Percentiles rank a stretch among this genome's conserved stretches.
Conservation (phyloP, 2,888 invertebrate genomes). For the Arrhopalites spinosus region DNA sequence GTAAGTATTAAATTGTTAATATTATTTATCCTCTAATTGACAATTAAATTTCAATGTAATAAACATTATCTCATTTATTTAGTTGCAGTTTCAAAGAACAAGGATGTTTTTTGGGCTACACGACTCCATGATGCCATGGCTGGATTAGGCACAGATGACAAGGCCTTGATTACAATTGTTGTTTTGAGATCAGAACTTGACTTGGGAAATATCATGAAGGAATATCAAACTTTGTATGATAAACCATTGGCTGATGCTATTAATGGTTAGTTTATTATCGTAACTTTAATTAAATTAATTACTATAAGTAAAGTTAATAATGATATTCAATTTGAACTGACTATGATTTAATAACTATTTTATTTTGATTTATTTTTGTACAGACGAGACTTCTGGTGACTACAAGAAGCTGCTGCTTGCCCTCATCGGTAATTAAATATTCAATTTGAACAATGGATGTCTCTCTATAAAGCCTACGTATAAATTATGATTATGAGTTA, state of each 20-base stretch:
- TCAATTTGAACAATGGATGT: background rate
- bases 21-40: background rate
- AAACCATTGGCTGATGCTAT: constrained; percentile 71
- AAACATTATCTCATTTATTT: constrained; percentile 7
- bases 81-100: constrained; percentile 57
- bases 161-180: constrained; percentile 74
- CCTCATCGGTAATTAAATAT: constrained; percentile 37
- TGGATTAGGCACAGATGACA: constrained; percentile 76
- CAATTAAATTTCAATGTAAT: background rate
- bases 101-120: constrained; percentile 71
- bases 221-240: constrained; percentile 73
- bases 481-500: background rate
- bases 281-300: no score
- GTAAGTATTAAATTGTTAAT: constrained; percentile 41
- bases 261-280: constrained; percentile 13
- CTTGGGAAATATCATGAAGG: constrained; percentile 70
- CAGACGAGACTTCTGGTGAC: constrained; percentile 52
- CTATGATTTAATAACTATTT: no score
- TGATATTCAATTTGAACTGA: no score
- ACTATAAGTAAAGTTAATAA: no score
- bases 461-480: background rate
- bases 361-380: no score
- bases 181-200: constrained; percentile 74
- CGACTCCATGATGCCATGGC: constrained; percentile 75
- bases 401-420: constrained; percentile 55